Conservation (phyloP, 2,797 vertebrate species). For the Podarcis siculus region DNA sequence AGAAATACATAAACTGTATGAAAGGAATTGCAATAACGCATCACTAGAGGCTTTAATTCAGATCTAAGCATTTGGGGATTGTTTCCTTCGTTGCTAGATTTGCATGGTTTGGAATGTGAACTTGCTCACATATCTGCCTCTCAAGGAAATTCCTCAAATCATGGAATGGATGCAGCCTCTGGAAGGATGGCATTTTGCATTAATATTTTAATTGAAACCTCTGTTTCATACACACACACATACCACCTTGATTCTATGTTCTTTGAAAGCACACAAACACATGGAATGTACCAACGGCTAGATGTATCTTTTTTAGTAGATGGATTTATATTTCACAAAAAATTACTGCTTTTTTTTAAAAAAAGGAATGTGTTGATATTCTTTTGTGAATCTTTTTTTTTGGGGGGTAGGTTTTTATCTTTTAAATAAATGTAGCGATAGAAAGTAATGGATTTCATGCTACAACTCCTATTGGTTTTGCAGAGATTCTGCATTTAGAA, state of each 20-base stretch:
- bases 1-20: constrained; percentile 59
- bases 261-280: background rate
- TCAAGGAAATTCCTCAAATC: constrained; percentile 33
- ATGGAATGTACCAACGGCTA: background rate
- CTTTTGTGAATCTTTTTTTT: background rate
- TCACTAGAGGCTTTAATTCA: constrained; percentile 56
- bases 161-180: constrained; percentile 23
- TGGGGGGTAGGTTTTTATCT: background rate
- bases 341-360: background rate
- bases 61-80: constrained; percentile 53
- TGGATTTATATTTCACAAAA: background rate
- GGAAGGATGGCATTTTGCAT: constrained; percentile 22
- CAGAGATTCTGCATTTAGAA: background rate
- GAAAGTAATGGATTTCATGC: background rate
- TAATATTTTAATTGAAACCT: constrained; percentile 37
- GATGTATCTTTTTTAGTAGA: background rate
- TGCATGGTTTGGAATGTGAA: constrained; percentile 52
- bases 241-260: background rate
- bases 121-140: background rate
- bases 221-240: background rate
- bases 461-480: background rate
- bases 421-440: background rate
- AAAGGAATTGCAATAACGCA: constrained; percentile 64
- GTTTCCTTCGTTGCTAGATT: constrained; percentile 26
- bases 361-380: background rate